Percentiles rank a stretch among this genome's conserved stretches.
Evolutionary conservation across 2,888 invertebrate species (phyloP).

Genomic region (Heliconius sara): DNA sequence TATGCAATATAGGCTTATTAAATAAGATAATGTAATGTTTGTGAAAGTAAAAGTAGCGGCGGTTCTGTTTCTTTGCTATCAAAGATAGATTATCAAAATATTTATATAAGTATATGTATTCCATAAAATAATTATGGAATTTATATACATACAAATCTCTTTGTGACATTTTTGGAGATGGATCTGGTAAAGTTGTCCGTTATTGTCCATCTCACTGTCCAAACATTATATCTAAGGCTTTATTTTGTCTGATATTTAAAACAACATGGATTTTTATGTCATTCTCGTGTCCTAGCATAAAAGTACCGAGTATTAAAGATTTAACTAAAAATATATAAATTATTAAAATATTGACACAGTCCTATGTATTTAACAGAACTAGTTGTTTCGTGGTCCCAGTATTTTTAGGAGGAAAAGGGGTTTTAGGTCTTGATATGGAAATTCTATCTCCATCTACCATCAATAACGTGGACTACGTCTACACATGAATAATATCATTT

Average conservation of each 20-base stretch:
- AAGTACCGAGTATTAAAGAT: not conserved
- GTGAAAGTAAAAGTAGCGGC: not conserved
- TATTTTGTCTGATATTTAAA: not conserved
- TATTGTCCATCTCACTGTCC: conserved; percentile 36
- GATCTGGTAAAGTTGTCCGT: conserved; percentile 20
- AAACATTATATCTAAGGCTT: conserved; percentile 32
- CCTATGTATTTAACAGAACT: no score
- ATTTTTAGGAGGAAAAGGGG: no score
- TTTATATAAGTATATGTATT: not conserved
- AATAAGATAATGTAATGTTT: not conserved
- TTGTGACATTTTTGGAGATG: conserved; percentile 18
- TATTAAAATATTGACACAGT: no score
- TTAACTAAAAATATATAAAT: not conserved
- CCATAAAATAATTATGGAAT: not conserved
- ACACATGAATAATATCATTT: no score
- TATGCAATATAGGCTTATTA: not conserved
- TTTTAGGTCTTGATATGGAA: no score
- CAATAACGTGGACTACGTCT: no score
- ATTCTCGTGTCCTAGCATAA: not conserved
- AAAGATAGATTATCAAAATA: not conserved
- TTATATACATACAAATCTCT: not conserved
- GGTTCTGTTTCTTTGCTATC: not conserved
- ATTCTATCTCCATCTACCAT: no score
- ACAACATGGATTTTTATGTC: not conserved
- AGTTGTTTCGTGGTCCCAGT: no score